These are phyloP conservation scores for Dasyprocta punctata DNA, from an alignment of 2,113 vertebrate species.

Conservation along the genomic window DNA sequence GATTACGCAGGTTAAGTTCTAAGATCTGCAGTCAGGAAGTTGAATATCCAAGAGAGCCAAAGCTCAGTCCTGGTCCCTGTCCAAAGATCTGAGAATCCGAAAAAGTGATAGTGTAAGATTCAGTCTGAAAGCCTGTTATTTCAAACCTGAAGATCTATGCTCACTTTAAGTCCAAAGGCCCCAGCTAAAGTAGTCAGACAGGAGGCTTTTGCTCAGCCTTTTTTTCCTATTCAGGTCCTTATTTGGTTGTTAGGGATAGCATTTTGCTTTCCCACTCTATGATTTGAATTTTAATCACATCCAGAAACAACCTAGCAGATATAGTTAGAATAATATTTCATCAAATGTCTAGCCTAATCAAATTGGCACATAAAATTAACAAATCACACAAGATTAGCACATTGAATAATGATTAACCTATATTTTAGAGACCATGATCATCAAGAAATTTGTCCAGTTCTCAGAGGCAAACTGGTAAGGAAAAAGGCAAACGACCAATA, in stretches of 20 bases:
- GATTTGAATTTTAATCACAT: conserved; percentile 10
- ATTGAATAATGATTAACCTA: background rate
- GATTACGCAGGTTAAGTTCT: background rate
- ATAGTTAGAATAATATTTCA: background rate
- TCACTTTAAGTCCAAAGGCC: background rate
- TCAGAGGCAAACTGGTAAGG: background rate
- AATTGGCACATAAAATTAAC: conserved; percentile 11
- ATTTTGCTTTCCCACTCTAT: background rate
- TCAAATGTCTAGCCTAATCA: background rate
- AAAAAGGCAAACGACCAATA: background rate
- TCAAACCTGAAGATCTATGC: background rate
- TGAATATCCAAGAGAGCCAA: background rate
- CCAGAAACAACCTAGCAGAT: background rate
- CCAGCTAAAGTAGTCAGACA: background rate
- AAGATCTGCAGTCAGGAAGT: background rate
- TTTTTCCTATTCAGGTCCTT: background rate
- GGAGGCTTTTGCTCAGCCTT: background rate
- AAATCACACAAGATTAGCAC: background rate
- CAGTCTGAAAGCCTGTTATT: background rate
- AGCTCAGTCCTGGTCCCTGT: background rate
- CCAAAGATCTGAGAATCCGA: background rate
- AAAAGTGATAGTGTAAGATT: background rate
- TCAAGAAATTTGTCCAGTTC: background rate
- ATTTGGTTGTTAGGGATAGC: background rate
- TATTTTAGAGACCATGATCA: background rate